Base-by-base conservation (phyloP, 1,140 invertebrate genomes). In the Psix sp. region DNA sequence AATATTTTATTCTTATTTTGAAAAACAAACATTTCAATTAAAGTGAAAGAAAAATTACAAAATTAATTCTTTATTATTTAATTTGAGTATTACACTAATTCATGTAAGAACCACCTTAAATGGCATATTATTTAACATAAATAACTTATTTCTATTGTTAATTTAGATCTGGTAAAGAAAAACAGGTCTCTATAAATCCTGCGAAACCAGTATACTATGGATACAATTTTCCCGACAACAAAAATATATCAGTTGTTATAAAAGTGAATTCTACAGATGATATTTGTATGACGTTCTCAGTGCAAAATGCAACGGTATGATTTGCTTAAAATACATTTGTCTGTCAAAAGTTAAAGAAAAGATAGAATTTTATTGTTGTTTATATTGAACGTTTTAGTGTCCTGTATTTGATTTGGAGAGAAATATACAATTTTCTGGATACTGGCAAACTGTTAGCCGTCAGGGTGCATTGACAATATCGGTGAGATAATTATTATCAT, bases 331-430 rank as follows among this genome's bases (percentile, higher is more conserved):
- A 24, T 24, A 7, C 3, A 36, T 17, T 18, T 56, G 40, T 45
- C 24, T 17, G 31, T 38, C 36, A 40, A 10, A 26, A 15, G 20
- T 20, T 31, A 36, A 43, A 39, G 0, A 29, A 24, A 4, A 63
- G 29, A 16, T 39, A 38, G 45, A 43, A 18, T 46, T 11, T n/a
- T 43, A 11, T 3, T 38, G 36, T 17, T 62, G n/a, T 36, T 42
- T 26, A 46, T 18, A 11, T 36, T 39, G 45, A 20, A 45, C 36
- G 39, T 68, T 60, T 57, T 45, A 91, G 91, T 92, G 91, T 80
- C 91, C 91, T 21, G 89, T 92, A 2, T 91, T 90, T 84, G 91
- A 92, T 78, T 82, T 91, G 29, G 90, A 91, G 74, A 73, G 85
- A 63, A 91, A 91, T 77, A 87, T 92, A 17, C 85, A 89, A 59